Evolutionary conservation across 2,797 vertebrate species (phyloP), one percentile per base, ranked within the genome.

Genomic region (Sparidentex hasta): DNA sequence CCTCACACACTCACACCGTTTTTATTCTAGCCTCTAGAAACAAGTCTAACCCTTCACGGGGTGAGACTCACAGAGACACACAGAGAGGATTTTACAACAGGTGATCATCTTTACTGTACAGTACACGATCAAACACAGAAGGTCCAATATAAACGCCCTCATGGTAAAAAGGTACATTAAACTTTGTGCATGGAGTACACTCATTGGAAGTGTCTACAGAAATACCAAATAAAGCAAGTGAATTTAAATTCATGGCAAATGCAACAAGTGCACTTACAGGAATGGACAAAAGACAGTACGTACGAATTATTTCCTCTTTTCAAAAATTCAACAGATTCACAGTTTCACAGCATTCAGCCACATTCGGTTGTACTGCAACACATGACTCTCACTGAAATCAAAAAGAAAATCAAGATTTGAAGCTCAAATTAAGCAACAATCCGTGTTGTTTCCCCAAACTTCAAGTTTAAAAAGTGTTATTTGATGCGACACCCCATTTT

Each of bases 61-160:
- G 29, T 3, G 7, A 27, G 23, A 16, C 20, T 70, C 12, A 43
- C 8, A 20, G 13, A 70, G 16, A 65, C 14, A 41, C 51, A 41
- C 4, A 2, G 21, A 21, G 55, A 56, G 51, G 63, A 82, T 27
- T 79, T 85, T 72, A 59, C 61, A 65, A n/a, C 21, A 11, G 57
- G 21, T 58, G 13, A 46, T 59, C 9, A 27, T 57, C 11, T 70
- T 50, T 9, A 65, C 18, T 9, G 20, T 48, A 63, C 21, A 17
- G 4, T 29, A 48, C 18, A 50, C 25, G 51, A 16, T 33, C 27
- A 38, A 38, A 64, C 23, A 66, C 33, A 52, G 2, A 44, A 57
- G 23, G 29, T 33, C 29, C 29, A 7, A 6, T 33, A 33, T 7
- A 27, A 27, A 27, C 27, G 27, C 27, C 27, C 4, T 27, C 27